A percentile compares a stretch with the other conserved stretches of the same genome.
Evolutionary conservation across 2,797 vertebrate genomes (phyloP).

Genomic region (Cichlasoma orientale): DNA sequence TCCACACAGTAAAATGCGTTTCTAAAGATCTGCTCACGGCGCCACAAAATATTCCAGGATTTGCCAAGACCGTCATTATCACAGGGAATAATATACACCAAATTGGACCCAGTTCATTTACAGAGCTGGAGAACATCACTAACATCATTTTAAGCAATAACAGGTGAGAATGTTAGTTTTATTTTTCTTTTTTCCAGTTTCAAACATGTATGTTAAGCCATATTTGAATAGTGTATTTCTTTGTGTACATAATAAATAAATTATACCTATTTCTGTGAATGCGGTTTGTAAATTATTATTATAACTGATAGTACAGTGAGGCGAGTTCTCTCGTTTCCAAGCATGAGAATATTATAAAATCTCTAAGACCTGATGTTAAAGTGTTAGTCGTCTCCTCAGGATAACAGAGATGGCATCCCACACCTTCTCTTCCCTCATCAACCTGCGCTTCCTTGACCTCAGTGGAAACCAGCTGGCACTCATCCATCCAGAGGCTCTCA

Average conservation of each 20-base stretch:
- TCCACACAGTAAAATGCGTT: constrained; percentile 77
- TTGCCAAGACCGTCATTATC: constrained; percentile 74
- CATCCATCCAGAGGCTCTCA: constrained; percentile 83
- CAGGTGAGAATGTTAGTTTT: constrained; percentile 72
- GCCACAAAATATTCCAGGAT: constrained; percentile 74
- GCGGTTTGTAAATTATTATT: background rate
- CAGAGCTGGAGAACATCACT: constrained; percentile 76
- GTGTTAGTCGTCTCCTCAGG: constrained; percentile 66
- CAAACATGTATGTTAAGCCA: constrained; percentile 12
- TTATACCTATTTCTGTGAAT: constrained; percentile 11
- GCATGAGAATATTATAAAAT: background rate
- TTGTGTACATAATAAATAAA: constrained; percentile 47
- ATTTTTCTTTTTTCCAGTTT: background rate
- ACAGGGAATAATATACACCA: constrained; percentile 76
- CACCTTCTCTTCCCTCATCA: constrained; percentile 76
- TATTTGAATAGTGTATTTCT: constrained; percentile 29
- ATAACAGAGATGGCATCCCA: constrained; percentile 77
- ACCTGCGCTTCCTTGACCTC: constrained; percentile 79
- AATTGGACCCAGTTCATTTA: constrained; percentile 74
- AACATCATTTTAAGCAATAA: constrained; percentile 82
- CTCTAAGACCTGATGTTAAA: constrained; percentile 20
- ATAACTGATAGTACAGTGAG: background rate
- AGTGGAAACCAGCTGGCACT: constrained; percentile 79
- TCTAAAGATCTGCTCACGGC: constrained; percentile 71
- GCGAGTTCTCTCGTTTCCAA: background rate